Conservation (phyloP, 1,140 invertebrate species). For the Lamellibrachia luymesi region DNA sequence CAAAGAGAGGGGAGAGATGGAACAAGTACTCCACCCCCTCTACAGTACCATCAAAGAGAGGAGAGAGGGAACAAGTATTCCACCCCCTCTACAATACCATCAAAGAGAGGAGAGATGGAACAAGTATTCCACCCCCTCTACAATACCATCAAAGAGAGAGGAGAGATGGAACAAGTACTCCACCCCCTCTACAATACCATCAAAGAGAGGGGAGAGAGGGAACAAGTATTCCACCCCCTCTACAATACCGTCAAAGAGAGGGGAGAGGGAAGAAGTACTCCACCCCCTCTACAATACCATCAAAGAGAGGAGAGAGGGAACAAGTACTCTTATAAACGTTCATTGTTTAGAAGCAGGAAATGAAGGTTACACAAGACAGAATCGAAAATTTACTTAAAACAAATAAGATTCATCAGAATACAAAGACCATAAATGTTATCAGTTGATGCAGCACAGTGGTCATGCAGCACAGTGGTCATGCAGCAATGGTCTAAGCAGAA, state of each 20-base stretch:
- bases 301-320: neutral
- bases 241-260: neutral
- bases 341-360: neutral
- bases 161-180: neutral
- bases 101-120: too few relatives aligned
- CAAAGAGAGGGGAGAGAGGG: neutral
- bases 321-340: neutral
- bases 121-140: too few relatives aligned
- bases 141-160: neutral
- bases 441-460: too few relatives aligned
- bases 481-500: neutral
- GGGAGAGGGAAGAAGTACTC: neutral
- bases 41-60: too few relatives aligned
- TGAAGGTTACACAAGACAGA: neutral
- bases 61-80: too few relatives aligned
- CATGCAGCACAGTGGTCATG: neutral
- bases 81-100: too few relatives aligned
- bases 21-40: too few relatives aligned
- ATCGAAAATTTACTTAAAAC: neutral
- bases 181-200: too few relatives aligned
- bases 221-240: neutral
- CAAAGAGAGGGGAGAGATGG: too few relatives aligned
- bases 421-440: too few relatives aligned
- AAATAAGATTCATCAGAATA: neutral
- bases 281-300: too few relatives aligned